Percentiles rank a stretch among this genome's conserved stretches.
phyloP scores from a whole-genome alignment of 2,113 vertebrate genomes.

The Lophius piscatorius region DNA sequence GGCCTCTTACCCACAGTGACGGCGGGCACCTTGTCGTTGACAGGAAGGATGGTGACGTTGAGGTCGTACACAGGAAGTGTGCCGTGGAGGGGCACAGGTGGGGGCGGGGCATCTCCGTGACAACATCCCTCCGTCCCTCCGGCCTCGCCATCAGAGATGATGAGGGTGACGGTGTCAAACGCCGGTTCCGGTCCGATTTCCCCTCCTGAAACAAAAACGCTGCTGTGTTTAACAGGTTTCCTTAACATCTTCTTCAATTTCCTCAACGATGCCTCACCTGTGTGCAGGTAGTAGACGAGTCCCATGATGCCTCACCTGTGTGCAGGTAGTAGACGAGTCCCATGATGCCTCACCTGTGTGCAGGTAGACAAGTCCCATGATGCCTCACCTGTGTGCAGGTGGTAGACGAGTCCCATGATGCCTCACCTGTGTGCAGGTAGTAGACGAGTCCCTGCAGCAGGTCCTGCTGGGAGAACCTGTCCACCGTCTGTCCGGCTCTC shows the following conservation, averaged over 20 bases:
- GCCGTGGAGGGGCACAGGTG: slow-evolving; percentile 68
- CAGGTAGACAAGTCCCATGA: too few relatives aligned
- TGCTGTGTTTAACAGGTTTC: too few relatives aligned
- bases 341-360: not conserved
- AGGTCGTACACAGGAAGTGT: slow-evolving; percentile 79
- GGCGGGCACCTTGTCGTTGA: slow-evolving; percentile 74
- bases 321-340: slow-evolving; percentile 74
- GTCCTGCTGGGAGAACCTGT: slow-evolving; percentile 79
- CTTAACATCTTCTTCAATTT: too few relatives aligned
- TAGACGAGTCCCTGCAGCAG: slow-evolving; percentile 74
- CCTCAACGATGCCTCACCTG: not conserved
- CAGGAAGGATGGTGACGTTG: slow-evolving; percentile 77
- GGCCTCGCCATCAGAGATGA: slow-evolving; percentile 77
- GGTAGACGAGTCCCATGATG: slow-evolving; percentile 56
- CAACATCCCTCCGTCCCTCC: slow-evolving; percentile 66
- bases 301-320: slow-evolving; percentile 60
- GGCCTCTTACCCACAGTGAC: slow-evolving; percentile 53
- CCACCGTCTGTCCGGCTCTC: slow-evolving; percentile 59
- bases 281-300: too few relatives aligned
- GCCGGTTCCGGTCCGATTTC: slow-evolving; percentile 73
- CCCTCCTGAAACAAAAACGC: slow-evolving; percentile 52
- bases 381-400: slow-evolving; percentile 58
- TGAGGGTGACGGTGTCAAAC: slow-evolving; percentile 68
- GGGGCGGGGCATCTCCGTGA: slow-evolving; percentile 65
- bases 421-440: slow-evolving; percentile 74